Base-by-base conservation (phyloP, 2,797 vertebrate species). In the Yasuhikotakia modesta region DNA sequence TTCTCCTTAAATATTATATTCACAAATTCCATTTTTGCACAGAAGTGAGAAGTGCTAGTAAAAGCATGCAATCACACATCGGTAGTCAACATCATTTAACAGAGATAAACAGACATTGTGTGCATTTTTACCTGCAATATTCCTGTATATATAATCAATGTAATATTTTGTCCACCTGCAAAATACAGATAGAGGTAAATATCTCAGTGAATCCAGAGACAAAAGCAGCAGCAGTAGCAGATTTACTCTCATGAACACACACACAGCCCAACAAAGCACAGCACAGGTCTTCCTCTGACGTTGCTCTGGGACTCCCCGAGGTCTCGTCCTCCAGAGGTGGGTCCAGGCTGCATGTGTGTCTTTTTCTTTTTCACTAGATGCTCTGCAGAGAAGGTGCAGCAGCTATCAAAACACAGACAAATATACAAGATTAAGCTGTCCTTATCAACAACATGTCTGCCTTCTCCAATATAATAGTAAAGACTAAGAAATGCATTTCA, bases 251-350 rank as follows among this genome's bases (percentile, higher is more conserved):
- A 55, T 22, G 35, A 67, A 43, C 39, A 43, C 39, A 73, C 52
- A 81, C 57, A 74, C 57, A 79, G 7, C 79, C 68, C 69, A 78
- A 46, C 66, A 66, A 70, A 72, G 24, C 61, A 78, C 71, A 75
- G 69, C 70, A 48, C 48, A 84, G 73, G 35, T 75, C 82, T 82
- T 83, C 57, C 74, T 84, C 73, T 87, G 85, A 87, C 82, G 82
- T 82, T 78, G 73, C 78, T 80, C 17, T 76, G 77, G 81, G 82
- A 86, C 78, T 88, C 78, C 76, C 82, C 24, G 48, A 45, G 48
- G 79, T 72, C 80, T 43, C 48, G 57, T 80, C 67, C 67, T 80
- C 70, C 79, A 60, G 58, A 83, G 50, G 39, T 76, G 72, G 64
- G 66, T 71, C 73, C 70, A 79, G 45, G 46, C 73, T 79, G 19